A percentile compares a stretch with the other conserved stretches of the same genome.
Conservation (phyloP, 2,797 vertebrate species). For the Acrossocheilus wenchowensis region DNA sequence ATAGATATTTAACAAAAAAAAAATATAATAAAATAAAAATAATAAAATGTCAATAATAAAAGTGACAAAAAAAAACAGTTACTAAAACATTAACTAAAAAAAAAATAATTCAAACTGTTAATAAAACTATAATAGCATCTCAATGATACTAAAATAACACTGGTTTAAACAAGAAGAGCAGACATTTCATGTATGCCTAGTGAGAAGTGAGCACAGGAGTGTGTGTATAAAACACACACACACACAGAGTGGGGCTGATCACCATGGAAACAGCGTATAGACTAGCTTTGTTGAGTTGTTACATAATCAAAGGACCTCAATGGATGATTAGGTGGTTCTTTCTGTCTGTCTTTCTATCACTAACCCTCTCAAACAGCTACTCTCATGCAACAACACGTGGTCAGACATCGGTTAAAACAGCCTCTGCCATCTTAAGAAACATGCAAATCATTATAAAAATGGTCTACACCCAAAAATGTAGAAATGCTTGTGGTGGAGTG, state of each 20-base stretch:
- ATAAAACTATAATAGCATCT: not conserved
- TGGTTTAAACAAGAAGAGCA: not conserved
- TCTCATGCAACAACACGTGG: slow-evolving; percentile 60
- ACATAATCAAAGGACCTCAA: slow-evolving; percentile 45
- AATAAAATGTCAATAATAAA: too few species aligned
- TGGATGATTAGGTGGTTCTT: slow-evolving; percentile 37
- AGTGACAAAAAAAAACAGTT: too few species aligned
- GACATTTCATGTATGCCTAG: slow-evolving; percentile 4
- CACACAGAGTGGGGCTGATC: not conserved
- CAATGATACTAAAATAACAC: not conserved
- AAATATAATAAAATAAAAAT: too few species aligned
- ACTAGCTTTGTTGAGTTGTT: slow-evolving; percentile 42
- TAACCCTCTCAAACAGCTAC: slow-evolving; percentile 54
- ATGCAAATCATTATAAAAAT: slow-evolving; percentile 20
- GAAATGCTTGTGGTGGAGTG: slow-evolving; percentile 36
- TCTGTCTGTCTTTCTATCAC: slow-evolving; percentile 32
- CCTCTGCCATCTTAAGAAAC: slow-evolving; percentile 65
- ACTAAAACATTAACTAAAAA: too few species aligned
- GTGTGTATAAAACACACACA: not conserved
- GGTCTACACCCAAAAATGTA: slow-evolving; percentile 24
- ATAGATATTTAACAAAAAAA: not conserved
- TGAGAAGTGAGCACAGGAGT: slow-evolving; percentile 12
- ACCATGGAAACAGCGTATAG: slow-evolving; percentile 53
- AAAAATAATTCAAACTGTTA: not conserved
- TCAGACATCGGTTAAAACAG: not conserved